Base-by-base conservation (phyloP, 2,888 invertebrate genomes). In the Yponomeuta evonymella region DNA sequence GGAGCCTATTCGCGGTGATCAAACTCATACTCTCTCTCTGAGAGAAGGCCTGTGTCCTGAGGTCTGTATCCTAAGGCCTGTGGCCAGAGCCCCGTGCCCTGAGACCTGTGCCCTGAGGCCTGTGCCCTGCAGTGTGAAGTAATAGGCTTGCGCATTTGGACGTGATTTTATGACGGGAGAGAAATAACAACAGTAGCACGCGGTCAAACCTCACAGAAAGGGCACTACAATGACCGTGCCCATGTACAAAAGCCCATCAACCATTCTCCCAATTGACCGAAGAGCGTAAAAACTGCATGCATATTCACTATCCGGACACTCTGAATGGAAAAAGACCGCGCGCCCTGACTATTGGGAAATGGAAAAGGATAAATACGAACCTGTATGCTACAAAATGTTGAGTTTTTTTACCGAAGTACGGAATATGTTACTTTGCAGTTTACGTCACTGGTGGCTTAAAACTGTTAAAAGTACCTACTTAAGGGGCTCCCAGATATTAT, bases 181-280 rank as follows among this genome's bases (percentile, higher is more conserved):
- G 11, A 51, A 51, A 10, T 2, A 36, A 2, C 36, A 36, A 5
- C 36, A 36, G 36, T 23, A 23, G 23, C 36, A 2, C 36, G 36
- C 2, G 36, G 43, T 43, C 8, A 43, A 43, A 5, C 43, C 43
- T 43, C 43, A 43, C 43, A 6, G 8, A 43, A 43, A 8, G 43
- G 43, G 43, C 43, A 43, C 51, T 58, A 15, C 15, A 58, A 15
- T 15, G 15, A 15, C 51, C 5, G 15, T 58, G 51, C 15, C 15
- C 51, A 58, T 58, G 51, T 58, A 58, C 51, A 58, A 58, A 58
- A 58, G 51, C 51, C 51, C 51, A 58, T 58, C 51, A 15, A 15
- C 51, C 51, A 58, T 58, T 58, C 51, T 58, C 51, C 51, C 51
- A 58, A 58, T 58, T 58, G 51, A 58, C 51, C 51, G 15, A 58